Evolutionary conservation across 2,113 vertebrate genomes (phyloP).

Genomic region (Osmerus eperlanus): DNA sequence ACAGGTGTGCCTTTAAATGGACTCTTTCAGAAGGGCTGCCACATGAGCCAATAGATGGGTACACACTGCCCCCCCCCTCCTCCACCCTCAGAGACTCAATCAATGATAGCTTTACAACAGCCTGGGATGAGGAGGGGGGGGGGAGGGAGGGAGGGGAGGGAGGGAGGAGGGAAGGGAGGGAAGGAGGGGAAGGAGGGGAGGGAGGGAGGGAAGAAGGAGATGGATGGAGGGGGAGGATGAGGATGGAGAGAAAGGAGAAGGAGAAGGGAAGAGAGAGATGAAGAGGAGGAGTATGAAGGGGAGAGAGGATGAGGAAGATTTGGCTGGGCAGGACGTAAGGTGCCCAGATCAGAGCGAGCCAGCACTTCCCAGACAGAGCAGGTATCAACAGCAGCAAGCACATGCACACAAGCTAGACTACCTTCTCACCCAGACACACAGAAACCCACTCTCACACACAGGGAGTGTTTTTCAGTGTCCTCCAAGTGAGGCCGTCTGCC

Average conservation of each 20-base stretch:
- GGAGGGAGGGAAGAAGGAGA: constrained; percentile 45
- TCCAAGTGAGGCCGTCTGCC: constrained; percentile 49
- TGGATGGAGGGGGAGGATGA: constrained; percentile 20
- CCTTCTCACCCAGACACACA: not conserved
- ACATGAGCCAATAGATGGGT: constrained; percentile 67
- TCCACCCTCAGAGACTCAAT: constrained; percentile 71
- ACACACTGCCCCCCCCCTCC: constrained; percentile 71
- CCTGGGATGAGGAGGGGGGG: constrained; percentile 64
- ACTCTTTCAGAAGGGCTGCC: constrained; percentile 71
- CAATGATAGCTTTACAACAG: constrained; percentile 81
- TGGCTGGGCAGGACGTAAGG: too few relatives aligned
- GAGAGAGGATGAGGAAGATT: constrained; percentile 8
- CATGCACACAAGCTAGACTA: not conserved
- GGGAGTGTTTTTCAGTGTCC: not conserved
- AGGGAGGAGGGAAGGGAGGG: constrained; percentile 17
- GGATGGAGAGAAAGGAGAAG: not conserved
- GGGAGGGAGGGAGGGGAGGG: too few relatives aligned
- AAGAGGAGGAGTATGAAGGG: too few relatives aligned
- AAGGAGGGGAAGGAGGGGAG: not conserved
- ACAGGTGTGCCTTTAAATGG: constrained; percentile 77
- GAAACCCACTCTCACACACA: not conserved
- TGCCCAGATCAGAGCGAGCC: not conserved
- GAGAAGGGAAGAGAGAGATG: constrained; percentile 14
- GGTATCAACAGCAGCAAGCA: not conserved
- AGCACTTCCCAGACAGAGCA: not conserved